Evolutionary conservation across 2,113 vertebrate species (phyloP).

Genomic region (Xerus inauris): DNA sequence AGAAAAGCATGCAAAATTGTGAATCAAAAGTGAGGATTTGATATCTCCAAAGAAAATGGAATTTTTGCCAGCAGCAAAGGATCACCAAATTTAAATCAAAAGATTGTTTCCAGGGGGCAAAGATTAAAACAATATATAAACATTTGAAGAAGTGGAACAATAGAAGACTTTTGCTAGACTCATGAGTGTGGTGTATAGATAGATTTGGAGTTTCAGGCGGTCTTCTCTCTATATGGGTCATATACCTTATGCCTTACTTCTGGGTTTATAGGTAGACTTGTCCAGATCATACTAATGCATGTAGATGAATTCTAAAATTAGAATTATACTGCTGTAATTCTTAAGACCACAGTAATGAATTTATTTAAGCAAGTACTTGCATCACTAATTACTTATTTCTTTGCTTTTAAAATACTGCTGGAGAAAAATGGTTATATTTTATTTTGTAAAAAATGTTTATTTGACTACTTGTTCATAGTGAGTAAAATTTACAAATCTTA

Average conservation of each 20-base stretch:
- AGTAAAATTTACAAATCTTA: background rate
- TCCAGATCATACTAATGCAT: background rate
- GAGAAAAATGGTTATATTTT: background rate
- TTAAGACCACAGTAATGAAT: conserved; percentile 29
- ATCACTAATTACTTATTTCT: background rate
- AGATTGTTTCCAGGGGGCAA: background rate
- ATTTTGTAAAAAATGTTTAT: background rate
- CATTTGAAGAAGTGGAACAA: background rate
- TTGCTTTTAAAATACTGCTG: conserved; percentile 19
- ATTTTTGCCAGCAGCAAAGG: background rate
- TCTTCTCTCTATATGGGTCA: rapidly evolving
- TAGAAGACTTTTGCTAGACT: background rate
- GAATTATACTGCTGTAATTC: background rate
- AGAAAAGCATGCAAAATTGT: conserved; percentile 31
- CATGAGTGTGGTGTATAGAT: background rate
- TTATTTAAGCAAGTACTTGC: conserved; percentile 37
- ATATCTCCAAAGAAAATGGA: background rate
- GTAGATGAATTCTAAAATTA: conserved; percentile 32
- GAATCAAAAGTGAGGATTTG: conserved; percentile 23
- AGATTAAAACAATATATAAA: background rate
- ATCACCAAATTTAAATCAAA: background rate
- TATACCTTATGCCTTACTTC: background rate
- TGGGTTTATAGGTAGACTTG: background rate
- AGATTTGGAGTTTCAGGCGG: background rate
- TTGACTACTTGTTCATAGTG: conserved; percentile 12